Percentiles rank a stretch among this genome's conserved stretches.
phyloP scores from a whole-genome alignment of 2,113 vertebrate genomes.

The Catagonus wagneri region DNA sequence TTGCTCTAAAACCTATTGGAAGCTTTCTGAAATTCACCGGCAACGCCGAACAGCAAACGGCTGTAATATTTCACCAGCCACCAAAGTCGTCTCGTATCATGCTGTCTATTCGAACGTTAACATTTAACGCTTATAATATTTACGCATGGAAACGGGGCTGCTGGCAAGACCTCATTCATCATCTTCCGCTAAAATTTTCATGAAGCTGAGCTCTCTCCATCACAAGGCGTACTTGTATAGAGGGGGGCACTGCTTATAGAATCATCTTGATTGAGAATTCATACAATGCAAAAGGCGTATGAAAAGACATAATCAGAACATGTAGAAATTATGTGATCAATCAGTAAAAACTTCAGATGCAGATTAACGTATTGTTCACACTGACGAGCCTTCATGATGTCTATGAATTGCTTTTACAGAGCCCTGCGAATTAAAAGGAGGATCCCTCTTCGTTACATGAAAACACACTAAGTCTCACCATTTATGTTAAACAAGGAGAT shows the following conservation, averaged over 20 bases:
- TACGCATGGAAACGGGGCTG: neutral
- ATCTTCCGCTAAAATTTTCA: neutral
- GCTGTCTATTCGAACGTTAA: neutral
- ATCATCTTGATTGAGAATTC: slow-evolving; percentile 53
- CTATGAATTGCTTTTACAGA: slow-evolving; percentile 11
- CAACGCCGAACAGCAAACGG: neutral
- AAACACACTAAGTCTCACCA: neutral
- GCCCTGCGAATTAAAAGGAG: slow-evolving; percentile 31
- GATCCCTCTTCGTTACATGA: neutral
- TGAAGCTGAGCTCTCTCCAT: neutral
- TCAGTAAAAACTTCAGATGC: slow-evolving; percentile 57
- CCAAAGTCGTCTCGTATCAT: neutral
- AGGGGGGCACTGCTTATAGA: neutral
- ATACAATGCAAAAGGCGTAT: neutral
- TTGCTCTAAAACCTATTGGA: neutral
- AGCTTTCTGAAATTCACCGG: neutral
- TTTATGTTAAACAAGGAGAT: neutral
- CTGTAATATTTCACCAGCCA: neutral
- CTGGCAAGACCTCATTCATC: neutral
- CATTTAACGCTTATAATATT: neutral
- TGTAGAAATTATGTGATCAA: slow-evolving; percentile 26
- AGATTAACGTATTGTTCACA: slow-evolving; percentile 63
- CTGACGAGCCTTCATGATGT: slow-evolving; percentile 22
- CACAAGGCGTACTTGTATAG: neutral
- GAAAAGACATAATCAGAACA: slow-evolving; percentile 11